Conservation (phyloP, 1,140 invertebrate species). For the Drosophila ercepeae region DNA sequence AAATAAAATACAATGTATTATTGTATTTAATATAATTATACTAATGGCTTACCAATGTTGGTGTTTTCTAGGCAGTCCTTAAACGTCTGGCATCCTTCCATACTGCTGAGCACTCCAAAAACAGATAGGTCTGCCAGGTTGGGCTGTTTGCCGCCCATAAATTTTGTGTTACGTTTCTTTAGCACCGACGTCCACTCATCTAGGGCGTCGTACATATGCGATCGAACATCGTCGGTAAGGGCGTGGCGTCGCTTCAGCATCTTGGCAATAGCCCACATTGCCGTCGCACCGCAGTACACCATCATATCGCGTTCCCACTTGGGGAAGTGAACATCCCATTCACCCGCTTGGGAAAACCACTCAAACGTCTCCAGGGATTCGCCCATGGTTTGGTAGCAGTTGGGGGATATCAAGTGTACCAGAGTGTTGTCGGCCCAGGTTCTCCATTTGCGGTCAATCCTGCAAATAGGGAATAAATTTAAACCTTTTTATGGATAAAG, state of each 20-base stretch:
- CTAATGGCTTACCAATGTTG: constrained; percentile 85
- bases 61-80: constrained; percentile 91
- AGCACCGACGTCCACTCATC: constrained; percentile 91
- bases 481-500: not conserved
- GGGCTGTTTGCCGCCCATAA: constrained; percentile 93
- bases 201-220: constrained; percentile 95
- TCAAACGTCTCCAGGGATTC: constrained; percentile 96
- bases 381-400: constrained; percentile 94
- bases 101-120: constrained; percentile 96
- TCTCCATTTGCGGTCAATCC: constrained; percentile 97
- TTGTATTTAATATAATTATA: not conserved
- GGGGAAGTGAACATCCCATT: constrained; percentile 96
- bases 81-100: constrained; percentile 97
- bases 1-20: not conserved
- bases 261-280: constrained; percentile 97
- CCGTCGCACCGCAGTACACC: constrained; percentile 96
- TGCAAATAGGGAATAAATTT: constrained; percentile 82
- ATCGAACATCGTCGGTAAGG: constrained; percentile 94
- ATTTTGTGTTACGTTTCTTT: constrained; percentile 88
- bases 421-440: constrained; percentile 96
- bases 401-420: constrained; percentile 97
- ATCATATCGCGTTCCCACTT: constrained; percentile 93
- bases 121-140: constrained; percentile 97
- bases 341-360: constrained; percentile 95
- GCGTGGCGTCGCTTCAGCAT: constrained; percentile 93